Base-by-base conservation (phyloP, 2,113 vertebrate species). In the Loxodonta africana region DNA sequence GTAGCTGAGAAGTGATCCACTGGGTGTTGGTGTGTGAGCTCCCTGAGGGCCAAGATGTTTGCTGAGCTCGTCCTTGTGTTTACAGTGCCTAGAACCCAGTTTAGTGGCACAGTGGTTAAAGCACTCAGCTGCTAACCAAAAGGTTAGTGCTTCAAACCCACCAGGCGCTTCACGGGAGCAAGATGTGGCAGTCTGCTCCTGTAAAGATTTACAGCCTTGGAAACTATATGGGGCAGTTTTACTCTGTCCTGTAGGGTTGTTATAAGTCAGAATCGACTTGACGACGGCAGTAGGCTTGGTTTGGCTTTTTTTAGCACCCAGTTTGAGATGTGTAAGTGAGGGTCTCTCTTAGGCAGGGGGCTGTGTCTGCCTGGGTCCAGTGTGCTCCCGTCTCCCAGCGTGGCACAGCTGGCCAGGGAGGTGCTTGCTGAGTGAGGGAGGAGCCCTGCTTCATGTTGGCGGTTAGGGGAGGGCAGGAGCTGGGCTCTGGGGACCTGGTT, bases 361-460 rank as follows among this genome's bases (percentile, higher is more conserved):
- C 63, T 17, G 2, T 37, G 26, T 63, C 77, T 41, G 60, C 41
- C 53, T 0, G 0, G 21, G 9, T 73, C 51, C 0, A 0, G 5
- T 7, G n/a, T 77, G 71, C 78, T 41, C 63, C 5, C 5, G 15
- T 67, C 37, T 30, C 53, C 67, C 15, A 12, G 2, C 83, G 6
- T 0, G 12, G 84, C 60, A 62, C 21, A 7, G 44, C 46, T 57
- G 44, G n/a, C 76, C 33, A 25, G 51, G 44, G 37, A 44, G 18
- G 84, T 26, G 20, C 76, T 81, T 62, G 69, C 20, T 26, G 48
- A 83, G 33, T 2, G 6, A 53, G n/a, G 48, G 10, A 48, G 48
- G 48, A n/a, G 5, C 78, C 23, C 51, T n/a, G 69, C 76, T n/a
- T 69, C n/a, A 0, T 14, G 77, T 37, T 3, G 21, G 81, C 28